Evolutionary conservation across 2,888 invertebrate species (phyloP).

Genomic region (Cheilosia scutellata): DNA sequence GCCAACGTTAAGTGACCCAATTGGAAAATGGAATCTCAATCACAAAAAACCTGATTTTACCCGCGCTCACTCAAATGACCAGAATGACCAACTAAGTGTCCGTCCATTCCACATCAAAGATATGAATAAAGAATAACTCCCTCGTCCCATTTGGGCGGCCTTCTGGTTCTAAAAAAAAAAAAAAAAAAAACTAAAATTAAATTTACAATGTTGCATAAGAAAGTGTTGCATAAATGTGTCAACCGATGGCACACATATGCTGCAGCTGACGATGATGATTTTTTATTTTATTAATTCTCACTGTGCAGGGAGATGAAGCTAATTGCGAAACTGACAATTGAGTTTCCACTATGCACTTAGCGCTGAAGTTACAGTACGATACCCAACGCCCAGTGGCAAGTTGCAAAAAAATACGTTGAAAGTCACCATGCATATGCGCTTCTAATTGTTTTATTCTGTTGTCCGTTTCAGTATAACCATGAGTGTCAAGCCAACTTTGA

Average conservation of each 20-base stretch:
- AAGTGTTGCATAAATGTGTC: slow-evolving; percentile 54
- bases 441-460: slow-evolving; percentile 56
- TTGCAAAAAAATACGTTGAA: slow-evolving; percentile 35
- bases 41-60: slow-evolving; percentile 49
- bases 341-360: slow-evolving; percentile 18
- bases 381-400: background rate
- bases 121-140: background rate
- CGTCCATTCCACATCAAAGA: background rate
- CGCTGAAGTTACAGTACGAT: slow-evolving; percentile 16
- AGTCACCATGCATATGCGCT: slow-evolving; percentile 33
- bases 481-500: slow-evolving; percentile 4
- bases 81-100: slow-evolving; percentile 15
- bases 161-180: background rate
- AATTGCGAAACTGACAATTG: slow-evolving; percentile 13
- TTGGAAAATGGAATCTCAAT: slow-evolving; percentile 62
- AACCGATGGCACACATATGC: slow-evolving; percentile 40
- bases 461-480: background rate
- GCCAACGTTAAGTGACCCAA: slow-evolving; percentile 71
- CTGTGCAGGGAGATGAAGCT: background rate
- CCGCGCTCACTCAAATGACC: background rate
- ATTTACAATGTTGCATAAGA: slow-evolving; percentile 57
- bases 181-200: background rate
- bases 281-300: slow-evolving; percentile 33
- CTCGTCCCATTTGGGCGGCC: background rate
- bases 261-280: slow-evolving; percentile 40